phyloP scores from a whole-genome alignment of 2,888 invertebrate genomes.

The Griposia aprilina region DNA sequence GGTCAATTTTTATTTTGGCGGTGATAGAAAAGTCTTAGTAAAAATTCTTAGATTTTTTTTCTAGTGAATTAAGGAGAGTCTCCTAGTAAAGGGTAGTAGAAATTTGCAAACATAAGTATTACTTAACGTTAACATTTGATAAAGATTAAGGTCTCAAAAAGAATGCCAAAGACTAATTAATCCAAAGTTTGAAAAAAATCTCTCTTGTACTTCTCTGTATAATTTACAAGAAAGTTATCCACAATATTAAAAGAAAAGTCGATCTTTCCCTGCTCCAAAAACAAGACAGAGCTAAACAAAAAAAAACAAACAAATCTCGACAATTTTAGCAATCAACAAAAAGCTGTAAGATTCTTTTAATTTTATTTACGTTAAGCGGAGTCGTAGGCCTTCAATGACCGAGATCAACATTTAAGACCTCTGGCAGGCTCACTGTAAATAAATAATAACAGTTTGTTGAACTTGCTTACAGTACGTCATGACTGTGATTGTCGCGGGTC shows the following conservation, averaged over 20 bases:
- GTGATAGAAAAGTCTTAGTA: neutral
- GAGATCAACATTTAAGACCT: slow-evolving; percentile 48
- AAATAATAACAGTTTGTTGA: slow-evolving; percentile 53
- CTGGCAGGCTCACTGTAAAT: slow-evolving; percentile 48
- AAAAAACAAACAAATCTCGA: neutral
- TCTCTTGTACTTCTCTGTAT: too few relatives aligned
- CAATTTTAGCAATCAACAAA: slow-evolving; percentile 34
- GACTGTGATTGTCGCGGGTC: slow-evolving; percentile 14
- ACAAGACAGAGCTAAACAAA: slow-evolving; percentile 1
- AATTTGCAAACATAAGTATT: too few relatives aligned
- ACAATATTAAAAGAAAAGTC: neutral
- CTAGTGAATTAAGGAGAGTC: too few relatives aligned
- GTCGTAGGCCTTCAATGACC: slow-evolving; percentile 28
- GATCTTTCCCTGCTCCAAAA: neutral
- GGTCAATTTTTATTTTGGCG: neutral
- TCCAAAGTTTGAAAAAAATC: too few relatives aligned
- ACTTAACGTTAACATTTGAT: too few relatives aligned
- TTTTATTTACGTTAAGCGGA: slow-evolving; percentile 43
- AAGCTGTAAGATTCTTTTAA: slow-evolving; percentile 32
- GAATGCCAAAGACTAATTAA: too few relatives aligned
- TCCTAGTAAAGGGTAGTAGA: too few relatives aligned
- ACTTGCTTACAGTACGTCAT: slow-evolving; percentile 11
- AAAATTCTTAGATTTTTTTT: neutral
- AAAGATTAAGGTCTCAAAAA: too few relatives aligned
- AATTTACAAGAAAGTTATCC: too few relatives aligned